Conservation (phyloP, 2,113 vertebrate genomes). For the Hyla sarda region DNA sequence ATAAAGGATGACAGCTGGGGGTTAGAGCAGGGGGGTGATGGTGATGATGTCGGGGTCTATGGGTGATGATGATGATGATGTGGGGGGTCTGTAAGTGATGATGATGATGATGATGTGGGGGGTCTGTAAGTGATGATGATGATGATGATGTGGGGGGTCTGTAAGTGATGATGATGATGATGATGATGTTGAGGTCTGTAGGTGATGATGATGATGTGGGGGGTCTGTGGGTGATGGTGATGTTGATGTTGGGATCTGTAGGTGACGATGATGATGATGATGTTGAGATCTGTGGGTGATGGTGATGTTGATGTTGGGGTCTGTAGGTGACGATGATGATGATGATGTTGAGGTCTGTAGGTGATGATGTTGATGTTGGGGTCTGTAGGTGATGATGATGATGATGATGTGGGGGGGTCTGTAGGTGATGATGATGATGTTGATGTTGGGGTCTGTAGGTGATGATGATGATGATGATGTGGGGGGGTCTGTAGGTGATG, state of each 20-base stretch:
- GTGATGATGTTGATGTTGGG: neutral
- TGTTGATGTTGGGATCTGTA: too few species aligned
- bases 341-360: neutral
- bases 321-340: neutral
- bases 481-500: neutral
- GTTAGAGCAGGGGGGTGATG: neutral
- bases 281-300: neutral
- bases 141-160: neutral
- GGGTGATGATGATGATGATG: neutral
- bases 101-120: neutral
- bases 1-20: neutral
- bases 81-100: neutral
- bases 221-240: neutral
- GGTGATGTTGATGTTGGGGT: neutral
- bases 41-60: neutral
- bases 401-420: neutral
- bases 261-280: neutral
- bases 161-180: too few species aligned
- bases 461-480: neutral
- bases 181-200: neutral
- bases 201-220: neutral
- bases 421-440: neutral
- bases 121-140: neutral
- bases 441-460: neutral
- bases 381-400: neutral